Evolutionary conservation across 1,140 invertebrate genomes (phyloP).

Genomic region (Drosophila willistoni): DNA sequence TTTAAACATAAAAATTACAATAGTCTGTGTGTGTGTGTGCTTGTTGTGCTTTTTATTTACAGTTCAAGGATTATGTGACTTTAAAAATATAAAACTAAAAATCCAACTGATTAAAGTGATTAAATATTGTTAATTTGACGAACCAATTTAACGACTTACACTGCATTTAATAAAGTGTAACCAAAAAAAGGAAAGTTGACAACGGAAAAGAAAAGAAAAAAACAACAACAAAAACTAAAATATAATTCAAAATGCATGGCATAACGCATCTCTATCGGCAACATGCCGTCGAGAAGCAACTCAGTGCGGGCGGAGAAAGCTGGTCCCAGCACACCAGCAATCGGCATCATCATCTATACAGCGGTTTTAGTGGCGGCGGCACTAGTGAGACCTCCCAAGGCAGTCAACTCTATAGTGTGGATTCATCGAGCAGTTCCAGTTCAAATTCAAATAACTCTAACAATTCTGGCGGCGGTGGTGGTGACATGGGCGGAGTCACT

Average conservation of each 20-base stretch:
- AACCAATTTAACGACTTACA: conserved; percentile 47
- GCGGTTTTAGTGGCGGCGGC: conserved; percentile 38
- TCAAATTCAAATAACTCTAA: conserved; percentile 70
- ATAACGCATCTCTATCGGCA: conserved; percentile 82
- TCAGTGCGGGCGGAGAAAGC: conserved; percentile 67
- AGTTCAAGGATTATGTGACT: conserved; percentile 79
- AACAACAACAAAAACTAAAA: background rate
- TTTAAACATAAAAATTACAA: conserved; percentile 34
- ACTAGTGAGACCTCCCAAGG: conserved; percentile 47
- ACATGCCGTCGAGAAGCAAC: conserved; percentile 81
- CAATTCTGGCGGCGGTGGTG: conserved; percentile 27
- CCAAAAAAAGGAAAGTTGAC: conserved; percentile 22
- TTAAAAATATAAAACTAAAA: conserved; percentile 48
- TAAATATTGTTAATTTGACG: conserved; percentile 20
- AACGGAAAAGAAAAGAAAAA: background rate
- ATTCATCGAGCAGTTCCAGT: conserved; percentile 75
- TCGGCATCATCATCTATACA: conserved; percentile 37
- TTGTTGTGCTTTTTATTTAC: conserved; percentile 60
- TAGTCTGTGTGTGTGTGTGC: conserved; percentile 10
- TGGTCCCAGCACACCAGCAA: conserved; percentile 61
- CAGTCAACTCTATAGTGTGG: conserved; percentile 63
- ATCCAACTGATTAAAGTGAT: conserved; percentile 42
- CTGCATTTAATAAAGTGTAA: conserved; percentile 65
- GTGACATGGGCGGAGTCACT: conserved; percentile 55
- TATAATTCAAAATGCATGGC: conserved; percentile 69